A percentile compares a stretch with the other conserved stretches of the same genome.
Evolutionary conservation across 2,797 vertebrate genomes (phyloP).

Genomic region (Chaetophractus vellerosus): DNA sequence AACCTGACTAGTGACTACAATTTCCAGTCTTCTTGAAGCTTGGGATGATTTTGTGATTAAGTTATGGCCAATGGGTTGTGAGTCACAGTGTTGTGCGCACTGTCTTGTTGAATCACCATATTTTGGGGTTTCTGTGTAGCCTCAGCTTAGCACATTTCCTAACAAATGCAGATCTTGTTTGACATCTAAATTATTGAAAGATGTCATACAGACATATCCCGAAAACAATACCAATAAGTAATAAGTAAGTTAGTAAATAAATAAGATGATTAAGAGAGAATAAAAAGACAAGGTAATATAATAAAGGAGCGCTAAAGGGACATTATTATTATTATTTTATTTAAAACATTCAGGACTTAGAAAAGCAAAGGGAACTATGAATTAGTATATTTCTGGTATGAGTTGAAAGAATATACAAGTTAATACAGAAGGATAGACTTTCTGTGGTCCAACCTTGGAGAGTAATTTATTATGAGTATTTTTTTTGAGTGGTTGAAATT

Average conservation of each 20-base stretch:
- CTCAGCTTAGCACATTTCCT: neutral
- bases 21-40: neutral
- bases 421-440: neutral
- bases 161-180: neutral
- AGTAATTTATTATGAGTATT: neutral
- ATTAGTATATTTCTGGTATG: constrained; percentile 1
- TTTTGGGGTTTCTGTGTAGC: neutral
- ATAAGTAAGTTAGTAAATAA: neutral
- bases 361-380: constrained; percentile 7
- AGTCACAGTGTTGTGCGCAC: neutral
- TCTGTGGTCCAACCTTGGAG: neutral
- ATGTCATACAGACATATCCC: neutral
- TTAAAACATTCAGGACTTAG: constrained; percentile 36
- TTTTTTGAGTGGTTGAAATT: constrained; percentile 41
- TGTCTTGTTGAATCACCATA: neutral
- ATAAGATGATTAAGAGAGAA: neutral
- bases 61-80: neutral
- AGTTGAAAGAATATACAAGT: constrained; percentile 17
- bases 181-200: neutral
- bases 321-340: neutral
- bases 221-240: neutral
- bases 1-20: neutral
- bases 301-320: neutral
- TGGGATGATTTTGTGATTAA: neutral
- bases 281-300: neutral